A percentile compares a stretch with the other conserved stretches of the same genome.
phyloP scores from a whole-genome alignment of 2,888 invertebrate species.

The Ariolimax columbianus region DNA sequence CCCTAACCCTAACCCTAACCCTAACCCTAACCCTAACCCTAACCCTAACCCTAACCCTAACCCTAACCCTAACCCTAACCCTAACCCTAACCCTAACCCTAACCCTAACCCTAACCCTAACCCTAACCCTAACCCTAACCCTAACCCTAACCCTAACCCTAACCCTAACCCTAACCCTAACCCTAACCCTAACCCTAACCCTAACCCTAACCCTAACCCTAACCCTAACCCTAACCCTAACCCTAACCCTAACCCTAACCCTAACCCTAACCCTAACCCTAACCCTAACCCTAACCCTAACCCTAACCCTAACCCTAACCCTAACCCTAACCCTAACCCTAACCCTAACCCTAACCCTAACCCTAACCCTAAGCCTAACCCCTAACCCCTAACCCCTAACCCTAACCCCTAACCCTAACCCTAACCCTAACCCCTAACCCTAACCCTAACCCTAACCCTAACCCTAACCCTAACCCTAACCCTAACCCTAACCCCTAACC shows the following conservation, averaged over 20 bases:
- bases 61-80: slow-evolving; percentile 54
- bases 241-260: slow-evolving; percentile 34
- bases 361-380: slow-evolving; percentile 58
- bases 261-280: slow-evolving; percentile 53
- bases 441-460: slow-evolving; percentile 52
- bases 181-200: slow-evolving; percentile 25
- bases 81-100: slow-evolving; percentile 56
- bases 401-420: slow-evolving; percentile 47
- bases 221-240: slow-evolving; percentile 21
- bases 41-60: slow-evolving; percentile 51
- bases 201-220: slow-evolving; percentile 13
- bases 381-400: slow-evolving; percentile 54
- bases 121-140: slow-evolving; percentile 38
- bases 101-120: slow-evolving; percentile 34
- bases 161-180: slow-evolving; percentile 49
- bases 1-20: slow-evolving; percentile 52
- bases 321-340: slow-evolving; percentile 46
- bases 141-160: slow-evolving; percentile 54
- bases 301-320: slow-evolving; percentile 44
- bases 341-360: slow-evolving; percentile 45
- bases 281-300: slow-evolving; percentile 53
- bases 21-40: slow-evolving; percentile 35
- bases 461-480: slow-evolving; percentile 48
- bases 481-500: slow-evolving; percentile 57
- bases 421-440: slow-evolving; percentile 43